phyloP scores from a whole-genome alignment of 1,140 invertebrate genomes.

The Ganaspis sp. region DNA sequence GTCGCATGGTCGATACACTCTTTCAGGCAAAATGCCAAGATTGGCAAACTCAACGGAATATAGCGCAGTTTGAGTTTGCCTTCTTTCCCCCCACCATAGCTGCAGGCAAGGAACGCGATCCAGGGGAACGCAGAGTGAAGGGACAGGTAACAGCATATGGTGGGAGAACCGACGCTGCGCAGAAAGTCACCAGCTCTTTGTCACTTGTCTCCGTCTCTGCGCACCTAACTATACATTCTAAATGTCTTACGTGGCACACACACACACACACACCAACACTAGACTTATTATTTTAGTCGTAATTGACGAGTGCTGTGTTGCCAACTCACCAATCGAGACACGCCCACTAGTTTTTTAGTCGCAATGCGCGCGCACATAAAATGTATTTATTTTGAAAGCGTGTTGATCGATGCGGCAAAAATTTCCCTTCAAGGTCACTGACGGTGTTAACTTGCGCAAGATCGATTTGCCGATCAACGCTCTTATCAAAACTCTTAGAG shows the following conservation, averaged over 20 bases:
- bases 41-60: slow-evolving; percentile 70
- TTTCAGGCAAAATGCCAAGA: slow-evolving; percentile 77
- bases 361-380: slow-evolving; percentile 31
- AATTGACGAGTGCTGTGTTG: slow-evolving; percentile 73
- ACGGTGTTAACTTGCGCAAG: background rate
- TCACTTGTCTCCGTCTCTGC: slow-evolving; percentile 51
- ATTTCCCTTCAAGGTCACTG: background rate
- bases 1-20: slow-evolving; percentile 76
- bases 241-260: slow-evolving; percentile 53
- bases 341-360: slow-evolving; percentile 67
- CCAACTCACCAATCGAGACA: slow-evolving; percentile 64
- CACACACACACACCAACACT: slow-evolving; percentile 71
- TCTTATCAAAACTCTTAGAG: background rate
- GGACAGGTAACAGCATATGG: slow-evolving; percentile 45
- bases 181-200: slow-evolving; percentile 58
- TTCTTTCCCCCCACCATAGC: slow-evolving; percentile 41
- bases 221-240: slow-evolving; percentile 67
- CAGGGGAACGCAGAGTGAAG: slow-evolving; percentile 50
- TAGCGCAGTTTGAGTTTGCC: slow-evolving; percentile 67
- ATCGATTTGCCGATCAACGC: background rate
- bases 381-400: slow-evolving; percentile 27
- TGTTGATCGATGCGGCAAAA: slow-evolving; percentile 59
- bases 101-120: slow-evolving; percentile 65
- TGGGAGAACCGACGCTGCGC: slow-evolving; percentile 70
- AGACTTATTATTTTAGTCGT: slow-evolving; percentile 77